Base-by-base conservation (phyloP, 2,797 vertebrate species). In the Enteromius unitaeniatus region DNA sequence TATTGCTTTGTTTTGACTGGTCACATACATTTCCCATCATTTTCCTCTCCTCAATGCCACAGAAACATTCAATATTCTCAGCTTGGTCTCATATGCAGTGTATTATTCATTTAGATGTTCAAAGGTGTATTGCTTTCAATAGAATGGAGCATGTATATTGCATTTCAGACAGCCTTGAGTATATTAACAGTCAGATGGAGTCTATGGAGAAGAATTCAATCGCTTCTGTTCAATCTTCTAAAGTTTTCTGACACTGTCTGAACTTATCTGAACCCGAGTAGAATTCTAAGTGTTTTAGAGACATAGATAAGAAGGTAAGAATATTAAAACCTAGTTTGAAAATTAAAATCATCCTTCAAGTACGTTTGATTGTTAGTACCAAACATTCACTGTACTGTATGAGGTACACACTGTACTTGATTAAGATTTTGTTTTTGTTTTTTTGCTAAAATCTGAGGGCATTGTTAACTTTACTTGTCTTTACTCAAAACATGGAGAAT, bases 1-100 rank as follows among this genome's bases (percentile, higher is more conserved):
- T 73, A 34, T 42, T 76, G 67, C 77, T 83, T 85, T 85, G 45
- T 85, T 85, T 83, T 79, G 72, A 86, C 75, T 86, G 84, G 67
- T 86, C 69, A 45, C 81, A 83, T 75, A 79, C 26, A 86, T 79
- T 79, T 83, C 80, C 75, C 60, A 74, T 79, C 75, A 75, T 73
- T 73, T 65, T 58, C 34, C 62, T 83, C 37, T 70, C 47, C 42
- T 67, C 49, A 76, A 58, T 60, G 62, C 60, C 85, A 83, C 70
- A 42, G 65, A 28, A 67, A 49, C 62, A 67, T 78, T 78, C 51
- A 69, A 70, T 65, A 86, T 73, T 58, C 49, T 65, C 49, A 14
- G 14, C 37, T 28, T 64, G 67, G 42, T 72, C 80, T 77, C 79
- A 81, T 73, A 49, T 51, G 69, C 69, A 17, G 72, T 82, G 68